Percentiles rank a stretch among this genome's conserved stretches.
phyloP scores from a whole-genome alignment of 2,888 invertebrate species.

The Chrysolina americana region DNA sequence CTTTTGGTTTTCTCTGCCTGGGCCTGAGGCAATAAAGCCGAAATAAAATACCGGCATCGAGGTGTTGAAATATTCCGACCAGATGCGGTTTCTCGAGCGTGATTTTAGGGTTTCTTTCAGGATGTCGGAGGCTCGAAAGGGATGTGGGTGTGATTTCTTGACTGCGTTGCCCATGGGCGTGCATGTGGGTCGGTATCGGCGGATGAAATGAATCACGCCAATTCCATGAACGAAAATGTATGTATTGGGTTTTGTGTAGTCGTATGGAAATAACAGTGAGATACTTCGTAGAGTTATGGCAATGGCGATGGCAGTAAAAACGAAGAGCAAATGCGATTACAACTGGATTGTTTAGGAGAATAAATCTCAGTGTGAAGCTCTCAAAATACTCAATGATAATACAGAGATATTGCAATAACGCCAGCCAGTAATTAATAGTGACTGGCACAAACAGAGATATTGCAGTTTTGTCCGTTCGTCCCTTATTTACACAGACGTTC shows the following conservation, averaged over 20 bases:
- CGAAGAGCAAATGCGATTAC: no score
- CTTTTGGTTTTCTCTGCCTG: neutral
- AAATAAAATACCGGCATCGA: constrained; percentile 22
- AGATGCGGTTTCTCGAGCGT: constrained; percentile 53
- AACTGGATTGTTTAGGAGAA: no score
- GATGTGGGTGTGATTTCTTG: constrained; percentile 25
- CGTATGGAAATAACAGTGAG: constrained; percentile 14
- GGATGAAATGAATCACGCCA: constrained; percentile 5
- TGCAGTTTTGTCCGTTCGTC: no score
- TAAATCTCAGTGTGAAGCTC: no score
- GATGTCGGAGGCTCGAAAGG: constrained; percentile 29
- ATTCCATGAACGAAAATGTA: neutral
- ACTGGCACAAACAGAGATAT: no score
- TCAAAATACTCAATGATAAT: no score
- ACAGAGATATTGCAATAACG: no score
- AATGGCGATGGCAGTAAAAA: neutral
- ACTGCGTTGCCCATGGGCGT: constrained; percentile 13
- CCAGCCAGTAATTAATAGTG: no score
- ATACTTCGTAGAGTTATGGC: neutral
- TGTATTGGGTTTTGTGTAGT: constrained; percentile 2
- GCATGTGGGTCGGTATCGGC: constrained; percentile 24
- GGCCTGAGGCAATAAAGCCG: neutral
- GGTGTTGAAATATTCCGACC: constrained; percentile 52
- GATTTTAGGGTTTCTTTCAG: constrained; percentile 49
- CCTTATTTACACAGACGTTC: no score